phyloP scores from a whole-genome alignment of 2,797 vertebrate genomes.

The Acridotheres tristis region DNA sequence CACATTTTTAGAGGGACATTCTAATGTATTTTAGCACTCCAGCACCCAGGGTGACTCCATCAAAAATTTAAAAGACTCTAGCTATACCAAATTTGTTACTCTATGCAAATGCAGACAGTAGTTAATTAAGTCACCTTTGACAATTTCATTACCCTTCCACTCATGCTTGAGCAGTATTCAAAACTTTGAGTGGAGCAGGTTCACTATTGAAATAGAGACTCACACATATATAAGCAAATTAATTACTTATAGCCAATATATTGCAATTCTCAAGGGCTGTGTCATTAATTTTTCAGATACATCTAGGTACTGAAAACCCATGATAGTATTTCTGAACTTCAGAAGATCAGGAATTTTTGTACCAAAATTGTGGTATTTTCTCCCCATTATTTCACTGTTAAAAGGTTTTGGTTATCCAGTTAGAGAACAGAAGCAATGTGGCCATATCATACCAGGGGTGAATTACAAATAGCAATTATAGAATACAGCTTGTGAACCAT shows the following conservation, averaged over 20 bases:
- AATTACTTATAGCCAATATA: not conserved
- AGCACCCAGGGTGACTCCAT: not conserved
- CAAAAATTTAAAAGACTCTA: not conserved
- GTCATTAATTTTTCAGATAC: not conserved
- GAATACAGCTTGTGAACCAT: not conserved
- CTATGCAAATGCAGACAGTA: slow-evolving; percentile 6
- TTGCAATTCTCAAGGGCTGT: not conserved
- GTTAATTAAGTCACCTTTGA: slow-evolving; percentile 11
- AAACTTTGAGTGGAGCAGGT: not conserved
- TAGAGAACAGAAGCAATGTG: not conserved
- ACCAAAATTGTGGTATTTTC: not conserved
- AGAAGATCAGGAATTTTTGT: not conserved
- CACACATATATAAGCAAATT: not conserved
- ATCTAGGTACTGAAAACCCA: not conserved
- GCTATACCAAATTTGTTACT: not conserved
- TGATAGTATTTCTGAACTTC: not conserved
- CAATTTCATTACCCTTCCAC: slow-evolving; percentile 13
- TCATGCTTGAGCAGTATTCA: not conserved
- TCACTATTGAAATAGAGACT: not conserved
- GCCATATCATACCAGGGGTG: not conserved
- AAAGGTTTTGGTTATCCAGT: not conserved
- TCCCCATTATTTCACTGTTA: not conserved
- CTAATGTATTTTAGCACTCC: not conserved
- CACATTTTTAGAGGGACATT: not conserved
- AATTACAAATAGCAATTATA: slow-evolving; percentile 2